Percentiles rank a stretch among this genome's conserved stretches.
These are phyloP conservation scores for Phylloscopus trochilus DNA, from an alignment of 2,113 vertebrate genomes.

Conservation along the genomic window DNA sequence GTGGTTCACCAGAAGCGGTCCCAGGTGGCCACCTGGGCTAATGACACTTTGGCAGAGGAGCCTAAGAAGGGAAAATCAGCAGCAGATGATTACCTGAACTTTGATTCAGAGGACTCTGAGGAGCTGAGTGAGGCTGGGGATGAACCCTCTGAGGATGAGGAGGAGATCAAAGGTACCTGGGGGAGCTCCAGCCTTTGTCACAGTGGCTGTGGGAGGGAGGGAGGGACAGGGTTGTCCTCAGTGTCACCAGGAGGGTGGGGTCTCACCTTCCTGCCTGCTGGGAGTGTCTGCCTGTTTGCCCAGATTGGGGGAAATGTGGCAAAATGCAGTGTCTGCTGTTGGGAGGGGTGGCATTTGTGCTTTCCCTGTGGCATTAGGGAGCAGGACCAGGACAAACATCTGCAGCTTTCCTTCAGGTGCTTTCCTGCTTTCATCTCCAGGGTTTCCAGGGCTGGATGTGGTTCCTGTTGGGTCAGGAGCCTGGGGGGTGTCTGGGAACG, in stretches of 20 bases:
- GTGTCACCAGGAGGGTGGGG: not conserved
- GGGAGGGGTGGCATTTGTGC: not conserved
- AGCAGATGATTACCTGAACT: slow-evolving; percentile 90
- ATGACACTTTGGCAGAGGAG: slow-evolving; percentile 74
- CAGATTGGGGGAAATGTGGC: fast-evolving
- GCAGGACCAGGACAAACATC: not conserved
- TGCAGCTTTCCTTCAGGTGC: not conserved
- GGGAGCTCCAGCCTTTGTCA: not conserved
- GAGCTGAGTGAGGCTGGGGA: slow-evolving; percentile 52
- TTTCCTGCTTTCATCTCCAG: not conserved
- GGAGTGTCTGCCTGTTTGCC: not conserved
- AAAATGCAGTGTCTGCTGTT: not conserved
- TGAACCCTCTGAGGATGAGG: not conserved
- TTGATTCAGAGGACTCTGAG: slow-evolving; percentile 81
- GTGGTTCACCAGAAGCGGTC: slow-evolving; percentile 86
- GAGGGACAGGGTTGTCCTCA: fast-evolving
- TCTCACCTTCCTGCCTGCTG: not conserved
- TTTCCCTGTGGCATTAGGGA: not conserved
- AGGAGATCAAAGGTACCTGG: not conserved
- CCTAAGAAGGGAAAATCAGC: not conserved
- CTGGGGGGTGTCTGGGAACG: not conserved
- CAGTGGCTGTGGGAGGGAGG: not conserved
- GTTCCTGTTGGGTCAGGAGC: not conserved
- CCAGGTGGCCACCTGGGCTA: slow-evolving; percentile 86
- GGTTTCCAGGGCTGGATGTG: not conserved